phyloP scores from a whole-genome alignment of 2,888 invertebrate species.

The Parnassius mnemosyne region DNA sequence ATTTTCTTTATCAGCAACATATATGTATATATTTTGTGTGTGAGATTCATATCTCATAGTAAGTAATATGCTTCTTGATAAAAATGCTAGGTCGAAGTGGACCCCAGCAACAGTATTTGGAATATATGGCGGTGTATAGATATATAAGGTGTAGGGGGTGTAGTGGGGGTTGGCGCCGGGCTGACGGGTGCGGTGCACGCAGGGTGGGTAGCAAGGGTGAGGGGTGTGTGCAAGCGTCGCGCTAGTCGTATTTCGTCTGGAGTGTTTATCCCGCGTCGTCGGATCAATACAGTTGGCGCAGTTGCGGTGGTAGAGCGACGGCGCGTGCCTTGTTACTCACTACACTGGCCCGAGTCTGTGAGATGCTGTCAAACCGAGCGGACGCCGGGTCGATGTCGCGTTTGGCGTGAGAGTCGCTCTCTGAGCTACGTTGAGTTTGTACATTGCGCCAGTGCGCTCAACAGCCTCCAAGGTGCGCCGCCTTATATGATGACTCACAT shows the following conservation, averaged over 20 bases:
- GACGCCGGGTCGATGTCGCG: constrained; percentile 78
- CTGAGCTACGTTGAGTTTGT: constrained; percentile 66
- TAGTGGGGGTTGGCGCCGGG: constrained; percentile 37
- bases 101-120: constrained; percentile 38
- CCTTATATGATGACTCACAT: constrained; percentile 66
- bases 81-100: constrained; percentile 26
- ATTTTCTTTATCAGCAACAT: background rate
- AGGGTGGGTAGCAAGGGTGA: constrained; percentile 54
- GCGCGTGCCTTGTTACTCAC: constrained; percentile 57
- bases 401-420: constrained; percentile 76
- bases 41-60: no score
- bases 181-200: constrained; percentile 48
- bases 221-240: constrained; percentile 75
- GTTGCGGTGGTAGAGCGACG: constrained; percentile 73
- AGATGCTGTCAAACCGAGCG: constrained; percentile 77
- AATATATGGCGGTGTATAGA: constrained; percentile 30
- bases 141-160: constrained; percentile 33
- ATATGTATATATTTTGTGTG: background rate
- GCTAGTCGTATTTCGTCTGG: constrained; percentile 80
- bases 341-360: constrained; percentile 67
- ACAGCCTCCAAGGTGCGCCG: constrained; percentile 67
- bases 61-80: constrained; percentile 12
- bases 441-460: constrained; percentile 71
- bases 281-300: constrained; percentile 80
- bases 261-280: constrained; percentile 78